Evolutionary conservation across 2,797 vertebrate genomes (phyloP), one percentile per base, ranked within the genome.

Genomic region (Thunnus albacares): DNA sequence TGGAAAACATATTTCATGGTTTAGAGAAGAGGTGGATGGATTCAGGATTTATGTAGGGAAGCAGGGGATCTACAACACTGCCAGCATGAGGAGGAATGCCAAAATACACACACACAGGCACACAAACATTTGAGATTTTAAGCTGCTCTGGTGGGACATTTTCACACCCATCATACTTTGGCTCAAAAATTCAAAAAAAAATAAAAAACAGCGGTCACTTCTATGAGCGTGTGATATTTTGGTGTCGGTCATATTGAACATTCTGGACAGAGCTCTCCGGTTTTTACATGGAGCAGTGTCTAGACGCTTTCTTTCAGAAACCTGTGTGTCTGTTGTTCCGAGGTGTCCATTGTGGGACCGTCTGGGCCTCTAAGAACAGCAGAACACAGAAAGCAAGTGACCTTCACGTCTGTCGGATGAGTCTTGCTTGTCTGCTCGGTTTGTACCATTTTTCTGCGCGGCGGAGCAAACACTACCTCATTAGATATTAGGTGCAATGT

Each of bases 341-440:
- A 67, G 60, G 66, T 58, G 30, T 85, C 83, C 83, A 85, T 64
- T 75, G 79, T 80, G 89, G 85, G 86, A 77, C 79, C 38, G 79
- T 83, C 72, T 82, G 77, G 80, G 75, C 79, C 74, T 84, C 74
- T 28, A 68, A 76, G 67, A 89, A 78, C 83, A 84, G 75, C 76
- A 59, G 80, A 89, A 83, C 82, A 85, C 75, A 77, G 78, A 83
- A 85, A 86, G 68, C 90, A 88, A 89, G 88, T 93, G 91, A 94
- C 93, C 93, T 93, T 94, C 91, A 91, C 82, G 87, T 93, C 91
- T 81, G 88, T 85, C 88, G 85, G 92, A 90, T 80, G 88, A 87
- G 89, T 84, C 87, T 67, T 87, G 90, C 87, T 83, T 80, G 89
- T 92, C 88, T 80, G 87, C 85, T 89, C 70, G 20, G 83, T 89